Percentiles rank a stretch among this genome's conserved stretches.
phyloP scores from a whole-genome alignment of 2,113 vertebrate species.

The Tauraco erythrolophus region DNA sequence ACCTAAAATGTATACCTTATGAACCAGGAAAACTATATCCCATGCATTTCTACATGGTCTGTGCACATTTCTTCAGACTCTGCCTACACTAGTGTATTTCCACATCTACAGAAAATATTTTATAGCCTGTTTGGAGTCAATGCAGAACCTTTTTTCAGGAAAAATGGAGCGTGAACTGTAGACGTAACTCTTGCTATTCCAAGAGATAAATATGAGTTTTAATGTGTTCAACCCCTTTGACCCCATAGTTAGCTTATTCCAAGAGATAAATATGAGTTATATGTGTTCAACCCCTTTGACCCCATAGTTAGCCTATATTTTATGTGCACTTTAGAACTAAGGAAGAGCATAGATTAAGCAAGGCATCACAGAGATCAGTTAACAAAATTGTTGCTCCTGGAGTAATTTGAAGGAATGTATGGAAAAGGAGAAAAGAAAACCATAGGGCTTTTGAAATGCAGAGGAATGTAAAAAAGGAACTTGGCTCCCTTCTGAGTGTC shows the following conservation, averaged over 20 bases:
- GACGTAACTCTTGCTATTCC: background rate
- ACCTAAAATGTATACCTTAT: background rate
- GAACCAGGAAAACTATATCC: background rate
- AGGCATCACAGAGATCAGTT: background rate
- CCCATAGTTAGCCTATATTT: background rate
- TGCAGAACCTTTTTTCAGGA: background rate
- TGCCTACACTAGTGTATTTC: background rate
- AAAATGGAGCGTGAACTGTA: background rate
- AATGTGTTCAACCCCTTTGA: background rate
- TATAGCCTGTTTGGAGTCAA: background rate
- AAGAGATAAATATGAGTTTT: background rate
- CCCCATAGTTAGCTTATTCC: background rate
- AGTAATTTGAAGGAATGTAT: background rate
- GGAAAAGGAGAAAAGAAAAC: background rate
- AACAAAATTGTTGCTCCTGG: background rate
- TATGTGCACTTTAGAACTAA: background rate
- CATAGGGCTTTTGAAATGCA: background rate
- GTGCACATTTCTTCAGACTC: background rate
- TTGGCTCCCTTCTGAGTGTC: background rate
- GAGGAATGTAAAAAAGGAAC: background rate
- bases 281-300: background rate
- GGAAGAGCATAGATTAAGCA: background rate
- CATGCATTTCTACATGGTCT: background rate
- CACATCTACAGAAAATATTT: background rate
- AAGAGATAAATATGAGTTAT: background rate